Percentiles rank a stretch among this genome's conserved stretches.
Conservation (phyloP, 2,888 invertebrate genomes). For the Sphaerophoria rueppellii region DNA sequence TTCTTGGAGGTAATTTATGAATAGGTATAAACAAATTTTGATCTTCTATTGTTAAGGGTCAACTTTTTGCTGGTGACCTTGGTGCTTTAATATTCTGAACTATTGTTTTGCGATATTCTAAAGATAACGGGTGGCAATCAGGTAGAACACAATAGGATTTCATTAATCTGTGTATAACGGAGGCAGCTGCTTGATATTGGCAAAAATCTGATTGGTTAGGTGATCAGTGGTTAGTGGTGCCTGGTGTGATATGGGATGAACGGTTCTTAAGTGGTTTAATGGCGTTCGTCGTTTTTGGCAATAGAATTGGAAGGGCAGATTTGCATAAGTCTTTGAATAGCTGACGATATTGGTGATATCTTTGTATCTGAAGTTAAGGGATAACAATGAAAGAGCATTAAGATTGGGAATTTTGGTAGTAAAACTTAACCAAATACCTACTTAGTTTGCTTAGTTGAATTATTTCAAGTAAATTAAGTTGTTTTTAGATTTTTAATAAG, state of each 20-base stretch:
- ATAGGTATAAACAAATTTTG: not conserved
- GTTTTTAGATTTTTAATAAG: too few species aligned
- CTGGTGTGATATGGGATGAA: not conserved
- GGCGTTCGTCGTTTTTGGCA: not conserved
- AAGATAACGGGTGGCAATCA: not conserved
- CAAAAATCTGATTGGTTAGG: not conserved
- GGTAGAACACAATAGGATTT: not conserved
- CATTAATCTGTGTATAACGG: constrained; percentile 1
- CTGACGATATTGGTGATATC: not conserved
- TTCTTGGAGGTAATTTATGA: not conserved
- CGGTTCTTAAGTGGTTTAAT: not conserved
- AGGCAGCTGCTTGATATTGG: not conserved
- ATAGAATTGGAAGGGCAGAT: not conserved
- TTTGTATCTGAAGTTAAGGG: not conserved
- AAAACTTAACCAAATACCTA: not conserved
- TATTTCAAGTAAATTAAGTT: too few species aligned
- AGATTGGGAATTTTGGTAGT: not conserved
- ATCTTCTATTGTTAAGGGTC: constrained; percentile 15
- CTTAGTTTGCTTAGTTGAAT: too few species aligned
- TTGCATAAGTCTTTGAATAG: not conserved
- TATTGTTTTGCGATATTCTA: constrained; percentile 5
- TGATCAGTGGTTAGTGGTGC: not conserved
- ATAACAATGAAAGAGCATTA: not conserved
- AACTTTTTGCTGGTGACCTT: not conserved
- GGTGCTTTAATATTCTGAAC: not conserved